A percentile compares a stretch with the other conserved stretches of the same genome.
Conservation (phyloP, 2,797 vertebrate genomes). For the Pseudochirops corinnae region DNA sequence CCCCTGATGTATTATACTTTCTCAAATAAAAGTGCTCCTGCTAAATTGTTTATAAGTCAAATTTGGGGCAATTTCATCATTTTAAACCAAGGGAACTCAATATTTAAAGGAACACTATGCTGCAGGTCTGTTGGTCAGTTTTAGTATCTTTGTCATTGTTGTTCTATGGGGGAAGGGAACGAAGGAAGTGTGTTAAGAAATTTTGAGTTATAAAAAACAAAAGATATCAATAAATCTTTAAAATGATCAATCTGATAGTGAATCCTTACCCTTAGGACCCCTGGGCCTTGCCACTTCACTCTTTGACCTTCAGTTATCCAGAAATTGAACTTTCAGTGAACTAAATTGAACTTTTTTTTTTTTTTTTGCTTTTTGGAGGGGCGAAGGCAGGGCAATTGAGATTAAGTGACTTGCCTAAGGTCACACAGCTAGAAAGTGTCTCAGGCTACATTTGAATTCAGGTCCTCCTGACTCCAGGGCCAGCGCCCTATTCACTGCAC, state of each 20-base stretch:
- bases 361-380: no score
- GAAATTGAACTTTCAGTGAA: background rate
- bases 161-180: no score
- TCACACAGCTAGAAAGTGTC: no score
- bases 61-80: background rate
- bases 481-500: no score
- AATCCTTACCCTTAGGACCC: background rate
- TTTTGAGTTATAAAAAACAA: background rate
- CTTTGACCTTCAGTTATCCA: background rate
- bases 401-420: no score
- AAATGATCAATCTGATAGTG: background rate
- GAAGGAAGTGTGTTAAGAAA: no score
- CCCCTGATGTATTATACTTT: no score
- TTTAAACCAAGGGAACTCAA: no score
- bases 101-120: background rate
- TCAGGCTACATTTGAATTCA: no score
- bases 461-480: no score
- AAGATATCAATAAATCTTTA: background rate
- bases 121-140: background rate
- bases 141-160: background rate
- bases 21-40: background rate
- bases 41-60: background rate
- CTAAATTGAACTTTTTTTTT: no score
- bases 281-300: background rate
- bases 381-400: no score